These are phyloP conservation scores for Heterotilapia buettikoferi DNA, from an alignment of 2,113 vertebrate genomes.

Conservation along the genomic window DNA sequence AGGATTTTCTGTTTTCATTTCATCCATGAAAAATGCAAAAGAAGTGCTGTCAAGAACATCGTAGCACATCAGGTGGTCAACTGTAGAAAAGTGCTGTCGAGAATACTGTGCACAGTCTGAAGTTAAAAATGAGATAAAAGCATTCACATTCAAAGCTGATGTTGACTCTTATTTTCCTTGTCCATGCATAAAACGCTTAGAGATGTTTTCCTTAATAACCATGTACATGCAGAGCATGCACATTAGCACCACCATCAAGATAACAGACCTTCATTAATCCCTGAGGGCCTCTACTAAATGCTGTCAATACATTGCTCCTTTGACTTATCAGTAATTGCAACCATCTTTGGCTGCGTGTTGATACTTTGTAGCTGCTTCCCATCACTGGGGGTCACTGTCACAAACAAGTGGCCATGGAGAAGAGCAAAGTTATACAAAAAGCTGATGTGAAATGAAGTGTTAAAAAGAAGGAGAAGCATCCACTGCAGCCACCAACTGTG, in stretches of 20 bases:
- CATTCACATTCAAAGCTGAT: background rate
- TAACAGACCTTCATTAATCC: background rate
- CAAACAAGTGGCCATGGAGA: background rate
- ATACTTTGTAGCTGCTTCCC: background rate
- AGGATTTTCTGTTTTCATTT: background rate
- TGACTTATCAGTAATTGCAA: background rate
- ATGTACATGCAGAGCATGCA: background rate
- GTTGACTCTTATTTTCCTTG: background rate
- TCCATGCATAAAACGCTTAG: background rate
- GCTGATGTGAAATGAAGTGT: background rate
- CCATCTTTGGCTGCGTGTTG: accelerated
- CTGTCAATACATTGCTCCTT: background rate
- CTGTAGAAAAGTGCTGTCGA: background rate
- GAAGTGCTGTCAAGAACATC: background rate
- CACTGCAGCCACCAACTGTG: background rate
- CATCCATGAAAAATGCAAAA: background rate
- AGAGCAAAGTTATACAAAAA: background rate
- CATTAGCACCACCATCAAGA: background rate
- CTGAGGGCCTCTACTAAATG: accelerated
- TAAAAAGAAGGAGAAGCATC: background rate
- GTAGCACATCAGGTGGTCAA: background rate
- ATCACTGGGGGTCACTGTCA: background rate
- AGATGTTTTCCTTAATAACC: background rate
- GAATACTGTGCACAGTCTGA: background rate
- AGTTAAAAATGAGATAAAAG: background rate